These are phyloP conservation scores for Melieria crassipennis DNA, from an alignment of 2,888 invertebrate genomes.

Conservation along the genomic window DNA sequence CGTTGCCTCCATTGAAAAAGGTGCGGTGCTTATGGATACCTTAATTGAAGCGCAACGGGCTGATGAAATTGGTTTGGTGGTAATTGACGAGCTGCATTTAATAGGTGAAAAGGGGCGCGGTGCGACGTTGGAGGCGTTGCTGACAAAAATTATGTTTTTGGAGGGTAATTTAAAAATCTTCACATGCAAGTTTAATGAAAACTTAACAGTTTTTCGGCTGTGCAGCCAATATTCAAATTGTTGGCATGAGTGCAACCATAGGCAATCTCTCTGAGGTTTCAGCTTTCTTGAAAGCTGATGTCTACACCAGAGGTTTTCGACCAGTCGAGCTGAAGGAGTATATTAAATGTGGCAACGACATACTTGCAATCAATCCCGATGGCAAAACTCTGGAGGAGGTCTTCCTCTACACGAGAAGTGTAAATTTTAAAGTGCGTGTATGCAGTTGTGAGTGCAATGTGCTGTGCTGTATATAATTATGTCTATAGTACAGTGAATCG, in stretches of 20 bases:
- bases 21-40: conserved; percentile 83
- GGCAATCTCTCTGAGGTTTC: conserved; percentile 88
- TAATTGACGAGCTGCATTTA: conserved; percentile 93
- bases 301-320: conserved; percentile 86
- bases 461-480: conserved; percentile 10
- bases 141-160: conserved; percentile 81
- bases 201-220: neutral
- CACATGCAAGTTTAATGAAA: neutral
- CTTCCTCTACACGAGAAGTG: conserved; percentile 67
- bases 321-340: conserved; percentile 88
- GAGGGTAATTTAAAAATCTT: conserved; percentile 68
- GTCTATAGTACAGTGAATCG: conserved; percentile 71
- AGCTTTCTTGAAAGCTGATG: conserved; percentile 81
- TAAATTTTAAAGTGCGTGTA: conserved; percentile 65
- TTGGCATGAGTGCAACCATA: conserved; percentile 98
- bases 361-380: conserved; percentile 69
- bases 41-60: conserved; percentile 81
- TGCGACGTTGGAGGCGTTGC: conserved; percentile 81
- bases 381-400: conserved; percentile 68
- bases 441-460: neutral
- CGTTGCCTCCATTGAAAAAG: conserved; percentile 96
- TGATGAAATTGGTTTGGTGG: conserved; percentile 80
- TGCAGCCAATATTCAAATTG: conserved; percentile 79
- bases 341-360: conserved; percentile 76
- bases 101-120: conserved; percentile 90